Conservation (phyloP, 2,888 invertebrate genomes). For the Willowsia nigromaculata region DNA sequence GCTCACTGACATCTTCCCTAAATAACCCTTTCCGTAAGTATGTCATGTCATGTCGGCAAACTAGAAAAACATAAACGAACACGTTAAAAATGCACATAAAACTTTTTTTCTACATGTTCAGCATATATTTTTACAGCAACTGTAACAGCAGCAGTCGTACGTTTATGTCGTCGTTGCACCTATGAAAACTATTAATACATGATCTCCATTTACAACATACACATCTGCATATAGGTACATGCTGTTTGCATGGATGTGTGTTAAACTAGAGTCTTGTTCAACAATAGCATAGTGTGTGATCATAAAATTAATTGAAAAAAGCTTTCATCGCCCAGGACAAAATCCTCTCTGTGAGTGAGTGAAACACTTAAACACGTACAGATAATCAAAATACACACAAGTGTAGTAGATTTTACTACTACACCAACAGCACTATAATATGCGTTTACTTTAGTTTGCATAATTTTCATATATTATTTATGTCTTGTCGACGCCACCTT, state of each 20-base stretch:
- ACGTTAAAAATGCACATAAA: neutral
- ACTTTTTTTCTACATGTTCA: neutral
- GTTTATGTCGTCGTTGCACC: neutral
- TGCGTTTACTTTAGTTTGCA: constrained; percentile 10
- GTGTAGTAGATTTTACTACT: neutral
- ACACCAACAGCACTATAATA: neutral
- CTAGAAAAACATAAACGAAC: neutral
- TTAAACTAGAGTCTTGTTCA: constrained; percentile 18
- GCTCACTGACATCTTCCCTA: neutral
- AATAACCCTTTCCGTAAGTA: neutral
- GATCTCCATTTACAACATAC: no score
- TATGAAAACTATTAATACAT: no score
- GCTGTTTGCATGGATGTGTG: neutral
- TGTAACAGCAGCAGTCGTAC: neutral
- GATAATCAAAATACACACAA: neutral
- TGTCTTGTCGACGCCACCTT: constrained; percentile 36
- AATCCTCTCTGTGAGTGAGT: neutral
- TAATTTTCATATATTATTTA: constrained; percentile 35
- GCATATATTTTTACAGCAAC: neutral
- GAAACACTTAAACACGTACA: neutral
- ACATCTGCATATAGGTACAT: neutral
- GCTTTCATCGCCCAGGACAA: constrained; percentile 27
- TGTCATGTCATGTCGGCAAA: constrained; percentile 29
- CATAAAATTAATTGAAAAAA: constrained; percentile 50
- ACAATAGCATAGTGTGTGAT: constrained; percentile 24